Evolutionary conservation across 2,113 vertebrate genomes (phyloP), one percentile per base, ranked within the genome.

Genomic region (Cavia aperea): DNA sequence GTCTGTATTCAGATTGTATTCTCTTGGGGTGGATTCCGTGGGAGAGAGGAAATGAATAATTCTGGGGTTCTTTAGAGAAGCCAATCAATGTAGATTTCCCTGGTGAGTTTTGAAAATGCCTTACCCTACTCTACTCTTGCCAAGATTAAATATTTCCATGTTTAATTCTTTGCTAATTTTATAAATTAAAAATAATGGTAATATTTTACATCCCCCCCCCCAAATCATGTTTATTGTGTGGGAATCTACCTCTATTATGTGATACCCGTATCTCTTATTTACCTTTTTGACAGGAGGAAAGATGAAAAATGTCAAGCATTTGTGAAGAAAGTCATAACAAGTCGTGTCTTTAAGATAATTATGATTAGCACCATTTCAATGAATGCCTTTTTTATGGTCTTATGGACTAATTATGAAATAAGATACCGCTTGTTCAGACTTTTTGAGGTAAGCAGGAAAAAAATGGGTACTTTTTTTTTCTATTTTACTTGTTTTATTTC

Each of bases 371-470:
- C 82, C 9, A 0, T 97, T 62, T 70, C 92, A 8, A 0, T 46
- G 23, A 96, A 96, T 72, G 91, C 94, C 29, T 23, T 95, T 51
- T 36, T 87, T 24, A 7, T 92, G 46, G 93, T 93, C 87, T 66
- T 97, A 56, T 73, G 73, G 87, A 96, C 96, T 11, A 8, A 89
- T 77, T 95, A 93, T 83, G 4, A 77, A 31, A 66, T 85, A 75
- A 89, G 18, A 54, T 88, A 73, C 51, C 15, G 0, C 0, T 36
- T 96, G 10, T 96, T 81, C 91, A 78, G 14, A 43, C 0, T 93
- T 81, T 82, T 51, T 46, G 95, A 97, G 96, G 96, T 97, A 96
- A 96, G 96, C n/a, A 83, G 78, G 66, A 89, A 54, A 86, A 63
- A 63, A 79, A 46, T 7, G 39, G 46, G 26, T 58, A 7, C 7